Evolutionary conservation across 2,113 vertebrate genomes (phyloP).

Genomic region (Enhydra lutris): DNA sequence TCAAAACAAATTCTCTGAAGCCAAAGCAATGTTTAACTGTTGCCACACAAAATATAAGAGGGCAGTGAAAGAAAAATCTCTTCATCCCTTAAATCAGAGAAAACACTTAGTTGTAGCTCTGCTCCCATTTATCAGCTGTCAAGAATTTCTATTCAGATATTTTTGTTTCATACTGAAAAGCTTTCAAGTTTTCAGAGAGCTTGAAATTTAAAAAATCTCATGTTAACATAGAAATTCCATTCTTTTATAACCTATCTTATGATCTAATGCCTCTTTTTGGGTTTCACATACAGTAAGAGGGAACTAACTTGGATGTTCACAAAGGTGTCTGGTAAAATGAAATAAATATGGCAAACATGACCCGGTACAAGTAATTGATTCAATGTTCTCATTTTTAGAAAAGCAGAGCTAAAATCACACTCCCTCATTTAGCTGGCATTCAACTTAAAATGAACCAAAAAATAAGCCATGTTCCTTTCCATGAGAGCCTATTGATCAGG

Average conservation of each 20-base stretch:
- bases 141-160: background rate
- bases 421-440: background rate
- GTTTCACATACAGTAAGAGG: background rate
- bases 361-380: background rate
- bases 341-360: background rate
- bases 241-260: background rate
- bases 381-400: background rate
- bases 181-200: background rate
- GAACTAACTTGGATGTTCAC: background rate
- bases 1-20: background rate
- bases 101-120: background rate
- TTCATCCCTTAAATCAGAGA: background rate
- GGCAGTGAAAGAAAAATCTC: background rate
- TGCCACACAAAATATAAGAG: background rate
- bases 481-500: constrained; percentile 15
- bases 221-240: background rate
- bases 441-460: constrained; percentile 25
- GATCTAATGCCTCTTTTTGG: background rate
- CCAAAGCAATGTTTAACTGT: background rate
- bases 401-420: background rate
- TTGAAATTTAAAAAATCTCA: background rate
- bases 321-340: background rate
- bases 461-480: background rate
- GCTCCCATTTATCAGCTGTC: background rate
- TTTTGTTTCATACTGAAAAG: constrained; percentile 6